These are phyloP conservation scores for Falco biarmicus DNA, from an alignment of 2,797 vertebrate species.

Conservation along the genomic window DNA sequence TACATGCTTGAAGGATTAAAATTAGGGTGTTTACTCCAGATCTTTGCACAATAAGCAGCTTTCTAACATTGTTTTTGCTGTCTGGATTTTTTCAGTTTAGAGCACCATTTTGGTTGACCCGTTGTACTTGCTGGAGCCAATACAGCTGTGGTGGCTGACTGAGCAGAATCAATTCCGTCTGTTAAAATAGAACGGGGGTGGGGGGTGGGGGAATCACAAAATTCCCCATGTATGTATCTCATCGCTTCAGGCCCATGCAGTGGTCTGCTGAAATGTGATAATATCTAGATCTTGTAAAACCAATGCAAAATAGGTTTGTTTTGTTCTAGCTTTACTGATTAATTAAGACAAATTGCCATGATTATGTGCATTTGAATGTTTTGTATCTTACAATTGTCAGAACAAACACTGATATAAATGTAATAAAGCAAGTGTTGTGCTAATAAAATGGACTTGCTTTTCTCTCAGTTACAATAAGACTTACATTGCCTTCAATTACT, in stretches of 20 bases:
- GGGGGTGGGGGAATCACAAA: not conserved
- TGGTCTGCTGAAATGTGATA: not conserved
- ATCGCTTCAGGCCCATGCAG: not conserved
- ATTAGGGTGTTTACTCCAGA: not conserved
- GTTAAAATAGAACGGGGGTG: not conserved
- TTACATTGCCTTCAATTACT: not conserved
- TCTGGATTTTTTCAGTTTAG: not conserved
- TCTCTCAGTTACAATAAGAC: not conserved
- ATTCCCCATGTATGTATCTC: not conserved
- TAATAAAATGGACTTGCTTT: not conserved
- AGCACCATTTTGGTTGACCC: not conserved
- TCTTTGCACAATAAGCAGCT: conserved; percentile 2
- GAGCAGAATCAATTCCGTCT: not conserved
- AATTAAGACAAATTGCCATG: not conserved
- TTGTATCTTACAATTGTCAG: not conserved
- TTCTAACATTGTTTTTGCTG: not conserved
- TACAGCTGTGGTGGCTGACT: not conserved
- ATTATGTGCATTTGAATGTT: not conserved
- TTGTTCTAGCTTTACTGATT: not conserved
- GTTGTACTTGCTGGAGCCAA: not conserved
- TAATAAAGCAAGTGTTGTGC: not conserved
- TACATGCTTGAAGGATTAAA: not conserved
- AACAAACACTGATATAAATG: too few relatives aligned
- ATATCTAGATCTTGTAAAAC: not conserved
- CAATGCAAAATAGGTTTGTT: not conserved